Evolutionary conservation across 2,113 vertebrate genomes (phyloP).

Genomic region (Sceloporus tristichus): DNA sequence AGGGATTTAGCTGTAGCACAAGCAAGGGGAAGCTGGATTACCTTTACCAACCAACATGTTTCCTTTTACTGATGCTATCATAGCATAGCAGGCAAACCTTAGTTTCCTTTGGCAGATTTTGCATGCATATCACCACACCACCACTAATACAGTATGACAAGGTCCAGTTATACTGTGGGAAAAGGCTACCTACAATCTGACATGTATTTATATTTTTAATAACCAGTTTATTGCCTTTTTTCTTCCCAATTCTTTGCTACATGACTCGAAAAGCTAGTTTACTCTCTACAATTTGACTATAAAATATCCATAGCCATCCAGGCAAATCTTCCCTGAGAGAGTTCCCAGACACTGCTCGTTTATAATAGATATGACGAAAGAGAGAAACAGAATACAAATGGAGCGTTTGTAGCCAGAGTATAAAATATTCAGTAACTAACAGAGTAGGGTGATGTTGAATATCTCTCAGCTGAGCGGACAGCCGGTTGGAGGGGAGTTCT

Average conservation of each 20-base stretch:
- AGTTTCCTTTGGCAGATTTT: not conserved
- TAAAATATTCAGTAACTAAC: constrained; percentile 73
- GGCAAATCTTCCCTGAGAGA: constrained; percentile 77
- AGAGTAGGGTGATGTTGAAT: constrained; percentile 62
- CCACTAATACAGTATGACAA: not conserved
- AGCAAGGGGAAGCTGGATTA: not conserved
- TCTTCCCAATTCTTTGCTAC: constrained; percentile 21
- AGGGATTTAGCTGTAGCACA: not conserved
- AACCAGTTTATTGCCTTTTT: constrained; percentile 68
- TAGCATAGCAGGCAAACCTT: not conserved
- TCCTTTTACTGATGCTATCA: not conserved
- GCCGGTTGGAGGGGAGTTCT: constrained; percentile 57
- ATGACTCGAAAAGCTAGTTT: constrained; percentile 69
- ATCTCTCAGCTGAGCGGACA: constrained; percentile 58
- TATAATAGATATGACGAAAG: constrained; percentile 78
- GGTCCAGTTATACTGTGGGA: constrained; percentile 39
- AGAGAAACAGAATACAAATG: constrained; percentile 75
- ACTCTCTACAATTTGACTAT: constrained; percentile 71
- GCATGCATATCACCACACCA: constrained; percentile 1
- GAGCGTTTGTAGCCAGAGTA: constrained; percentile 59
- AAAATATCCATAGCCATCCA: constrained; percentile 76
- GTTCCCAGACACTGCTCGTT: constrained; percentile 73
- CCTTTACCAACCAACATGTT: not conserved
- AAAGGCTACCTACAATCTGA: constrained; percentile 30
- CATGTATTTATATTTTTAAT: constrained; percentile 76